Conservation (phyloP, 2,888 invertebrate species). For the Tenthredo mesomela region DNA sequence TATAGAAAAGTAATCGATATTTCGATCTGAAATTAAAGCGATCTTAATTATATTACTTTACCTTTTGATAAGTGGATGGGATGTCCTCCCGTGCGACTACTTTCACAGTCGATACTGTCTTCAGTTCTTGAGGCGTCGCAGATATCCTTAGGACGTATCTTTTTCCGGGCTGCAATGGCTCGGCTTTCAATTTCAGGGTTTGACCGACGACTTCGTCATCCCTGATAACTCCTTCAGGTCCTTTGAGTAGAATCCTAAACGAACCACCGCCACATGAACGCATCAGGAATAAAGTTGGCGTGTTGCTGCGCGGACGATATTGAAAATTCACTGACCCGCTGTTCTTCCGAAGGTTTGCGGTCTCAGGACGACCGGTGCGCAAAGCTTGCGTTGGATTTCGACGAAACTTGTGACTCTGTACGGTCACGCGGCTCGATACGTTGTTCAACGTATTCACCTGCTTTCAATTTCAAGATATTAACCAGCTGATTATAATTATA, state of each 20-base stretch:
- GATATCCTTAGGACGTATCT: slow-evolving; percentile 74
- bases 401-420: slow-evolving; percentile 71
- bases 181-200: slow-evolving; percentile 69
- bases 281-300: slow-evolving; percentile 72
- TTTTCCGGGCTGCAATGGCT: slow-evolving; percentile 71
- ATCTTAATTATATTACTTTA: slow-evolving; percentile 51
- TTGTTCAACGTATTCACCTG: slow-evolving; percentile 74
- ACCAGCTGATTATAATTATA: neutral
- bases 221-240: slow-evolving; percentile 67
- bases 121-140: slow-evolving; percentile 70
- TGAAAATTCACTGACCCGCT: slow-evolving; percentile 73
- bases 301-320: slow-evolving; percentile 73
- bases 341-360: slow-evolving; percentile 70
- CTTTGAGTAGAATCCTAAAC: slow-evolving; percentile 72
- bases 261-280: slow-evolving; percentile 73
- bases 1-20: neutral
- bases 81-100: slow-evolving; percentile 72
- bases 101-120: slow-evolving; percentile 72
- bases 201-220: slow-evolving; percentile 71
- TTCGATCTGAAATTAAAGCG: neutral
- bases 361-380: slow-evolving; percentile 69
- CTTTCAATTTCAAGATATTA: slow-evolving; percentile 21
- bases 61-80: slow-evolving; percentile 69
- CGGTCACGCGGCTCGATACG: slow-evolving; percentile 72
- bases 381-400: slow-evolving; percentile 70